phyloP scores from a whole-genome alignment of 2,113 vertebrate genomes.

The Corythoichthys haematopterus region DNA sequence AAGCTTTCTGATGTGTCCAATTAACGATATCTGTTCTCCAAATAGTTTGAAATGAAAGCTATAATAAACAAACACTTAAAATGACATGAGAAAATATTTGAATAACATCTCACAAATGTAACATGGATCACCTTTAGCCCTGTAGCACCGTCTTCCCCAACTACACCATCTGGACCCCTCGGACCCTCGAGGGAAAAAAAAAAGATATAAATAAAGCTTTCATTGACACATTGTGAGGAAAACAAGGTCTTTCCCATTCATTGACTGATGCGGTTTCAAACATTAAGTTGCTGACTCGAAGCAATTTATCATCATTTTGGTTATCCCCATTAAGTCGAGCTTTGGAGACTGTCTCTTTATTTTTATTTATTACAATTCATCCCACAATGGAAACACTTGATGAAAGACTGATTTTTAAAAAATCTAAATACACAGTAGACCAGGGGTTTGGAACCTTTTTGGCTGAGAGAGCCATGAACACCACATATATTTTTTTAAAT shows the following conservation, averaged over 20 bases:
- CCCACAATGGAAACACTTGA: constrained; percentile 12
- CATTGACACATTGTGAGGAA: constrained; percentile 22
- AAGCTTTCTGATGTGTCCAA: constrained; percentile 13
- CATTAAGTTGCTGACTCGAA: constrained; percentile 14
- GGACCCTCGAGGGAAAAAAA: constrained; percentile 73
- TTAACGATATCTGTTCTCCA: constrained; percentile 2
- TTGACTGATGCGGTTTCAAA: constrained; percentile 11
- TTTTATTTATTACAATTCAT: constrained; percentile 7
- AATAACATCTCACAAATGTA: neutral
- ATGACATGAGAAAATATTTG: neutral
- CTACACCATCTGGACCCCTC: constrained; percentile 81
- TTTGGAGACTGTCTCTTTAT: constrained; percentile 16
- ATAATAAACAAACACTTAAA: neutral
- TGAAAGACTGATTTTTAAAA: constrained; percentile 33
- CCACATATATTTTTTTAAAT: too few species aligned
- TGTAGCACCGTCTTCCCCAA: constrained; percentile 77
- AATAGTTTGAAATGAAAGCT: constrained; percentile 1
- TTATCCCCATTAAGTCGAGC: constrained; percentile 3
- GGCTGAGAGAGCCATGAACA: too few species aligned
- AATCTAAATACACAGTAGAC: too few species aligned
- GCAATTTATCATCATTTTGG: constrained; percentile 28
- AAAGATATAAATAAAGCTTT: neutral
- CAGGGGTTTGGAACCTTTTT: too few species aligned
- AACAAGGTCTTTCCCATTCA: constrained; percentile 15
- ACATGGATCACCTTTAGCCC: constrained; percentile 78